A percentile compares a stretch with the other conserved stretches of the same genome.
Conservation (phyloP, 1,140 invertebrate species). For the Eubasilissa regina region DNA sequence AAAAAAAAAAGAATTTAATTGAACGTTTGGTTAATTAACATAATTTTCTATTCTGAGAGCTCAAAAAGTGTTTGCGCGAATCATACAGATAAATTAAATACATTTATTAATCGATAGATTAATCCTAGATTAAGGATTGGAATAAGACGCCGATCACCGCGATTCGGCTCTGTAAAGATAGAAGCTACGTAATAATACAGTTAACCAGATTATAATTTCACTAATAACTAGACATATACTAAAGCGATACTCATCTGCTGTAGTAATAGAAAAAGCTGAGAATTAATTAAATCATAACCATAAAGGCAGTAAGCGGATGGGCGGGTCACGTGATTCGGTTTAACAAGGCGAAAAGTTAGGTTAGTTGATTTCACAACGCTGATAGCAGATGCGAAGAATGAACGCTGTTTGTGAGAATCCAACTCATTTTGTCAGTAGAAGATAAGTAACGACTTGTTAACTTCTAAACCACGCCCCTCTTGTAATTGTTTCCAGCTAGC, state of each 20-base stretch:
- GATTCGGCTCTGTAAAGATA: too few relatives aligned
- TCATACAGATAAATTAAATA: too few relatives aligned
- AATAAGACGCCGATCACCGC: too few relatives aligned
- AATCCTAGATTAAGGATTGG: too few relatives aligned
- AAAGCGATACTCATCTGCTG: constrained; percentile 21
- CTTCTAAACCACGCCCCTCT: constrained; percentile 12
- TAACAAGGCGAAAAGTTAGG: constrained; percentile 25
- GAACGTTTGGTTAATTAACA: too few relatives aligned
- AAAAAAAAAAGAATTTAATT: too few relatives aligned
- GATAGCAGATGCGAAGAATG: constrained; percentile 26
- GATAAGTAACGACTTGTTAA: constrained; percentile 44
- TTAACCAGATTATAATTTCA: neutral
- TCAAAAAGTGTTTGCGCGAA: too few relatives aligned
- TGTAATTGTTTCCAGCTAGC: constrained; percentile 19
- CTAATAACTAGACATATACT: constrained; percentile 9
- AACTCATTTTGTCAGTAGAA: constrained; percentile 31
- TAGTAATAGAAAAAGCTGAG: constrained; percentile 13
- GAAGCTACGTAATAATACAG: neutral
- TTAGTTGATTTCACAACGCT: constrained; percentile 28
- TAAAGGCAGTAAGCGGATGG: constrained; percentile 40
- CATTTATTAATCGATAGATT: too few relatives aligned
- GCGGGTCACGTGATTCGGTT: constrained; percentile 23
- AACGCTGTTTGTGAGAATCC: constrained; percentile 33
- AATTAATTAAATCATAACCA: constrained; percentile 45
- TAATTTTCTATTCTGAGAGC: too few relatives aligned